Conservation (phyloP, 2,113 vertebrate species). For the Podiceps cristatus region DNA sequence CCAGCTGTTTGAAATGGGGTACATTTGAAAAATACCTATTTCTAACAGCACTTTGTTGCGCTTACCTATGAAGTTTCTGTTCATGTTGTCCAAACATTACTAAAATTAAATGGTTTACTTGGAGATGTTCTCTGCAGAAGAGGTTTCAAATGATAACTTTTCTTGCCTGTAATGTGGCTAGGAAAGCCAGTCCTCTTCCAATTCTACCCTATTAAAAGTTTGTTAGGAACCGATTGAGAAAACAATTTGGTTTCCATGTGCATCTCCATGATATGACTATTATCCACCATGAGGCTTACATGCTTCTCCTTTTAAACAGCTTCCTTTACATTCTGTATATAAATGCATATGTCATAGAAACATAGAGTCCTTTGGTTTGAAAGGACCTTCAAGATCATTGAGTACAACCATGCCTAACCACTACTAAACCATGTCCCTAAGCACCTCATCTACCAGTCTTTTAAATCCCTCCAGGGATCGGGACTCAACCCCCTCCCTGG, state of each 20-base stretch:
- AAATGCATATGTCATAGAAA: neutral
- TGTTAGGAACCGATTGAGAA: neutral
- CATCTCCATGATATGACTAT: neutral
- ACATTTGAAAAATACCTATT: neutral
- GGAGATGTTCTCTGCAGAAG: neutral
- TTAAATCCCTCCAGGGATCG: no score
- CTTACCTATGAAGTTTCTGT: neutral
- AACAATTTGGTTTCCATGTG: neutral
- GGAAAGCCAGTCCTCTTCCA: neutral
- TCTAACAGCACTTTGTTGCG: neutral
- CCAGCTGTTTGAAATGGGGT: neutral
- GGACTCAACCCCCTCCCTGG: no score
- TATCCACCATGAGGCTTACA: fast-evolving
- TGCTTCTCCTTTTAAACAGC: neutral
- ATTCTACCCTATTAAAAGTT: neutral
- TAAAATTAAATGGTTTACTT: neutral
- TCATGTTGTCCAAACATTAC: neutral
- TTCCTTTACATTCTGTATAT: neutral
- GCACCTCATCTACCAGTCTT: no score
- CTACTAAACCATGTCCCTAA: no score
- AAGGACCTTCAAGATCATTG: no score
- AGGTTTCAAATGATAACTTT: neutral
- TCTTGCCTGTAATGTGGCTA: neutral
- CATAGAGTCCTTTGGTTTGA: no score
- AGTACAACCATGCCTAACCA: no score